These are phyloP conservation scores for Synergus umbraculus DNA, from an alignment of 2,888 invertebrate genomes.

Conservation along the genomic window DNA sequence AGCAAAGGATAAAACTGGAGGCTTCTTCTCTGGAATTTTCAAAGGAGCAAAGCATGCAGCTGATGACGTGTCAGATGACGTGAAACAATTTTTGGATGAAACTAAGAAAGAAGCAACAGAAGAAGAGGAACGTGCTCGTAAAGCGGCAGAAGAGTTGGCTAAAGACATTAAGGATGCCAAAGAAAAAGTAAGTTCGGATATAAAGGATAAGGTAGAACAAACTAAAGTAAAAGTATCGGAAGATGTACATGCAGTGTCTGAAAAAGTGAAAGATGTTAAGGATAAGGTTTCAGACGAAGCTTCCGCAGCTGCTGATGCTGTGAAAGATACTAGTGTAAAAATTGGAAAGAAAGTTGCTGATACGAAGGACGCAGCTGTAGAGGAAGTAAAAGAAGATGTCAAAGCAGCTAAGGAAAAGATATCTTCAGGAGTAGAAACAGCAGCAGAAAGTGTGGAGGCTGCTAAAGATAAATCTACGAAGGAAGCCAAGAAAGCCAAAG, in stretches of 20 bases:
- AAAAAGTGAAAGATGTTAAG: conserved; percentile 8
- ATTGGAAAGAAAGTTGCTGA: conserved; percentile 43
- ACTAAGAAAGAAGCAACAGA: conserved; percentile 53
- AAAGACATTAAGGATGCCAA: conserved; percentile 41
- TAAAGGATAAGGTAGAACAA: conserved; percentile 48
- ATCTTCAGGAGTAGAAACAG: conserved; percentile 47
- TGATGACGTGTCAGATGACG: conserved; percentile 43
- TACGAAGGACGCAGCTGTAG: conserved; percentile 48
- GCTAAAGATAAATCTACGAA: conserved; percentile 49
- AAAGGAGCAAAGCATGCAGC: conserved; percentile 47
- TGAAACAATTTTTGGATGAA: conserved; percentile 47
- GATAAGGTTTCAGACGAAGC: conserved; percentile 51
- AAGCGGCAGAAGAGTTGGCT: conserved; percentile 46
- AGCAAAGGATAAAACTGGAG: conserved; percentile 59
- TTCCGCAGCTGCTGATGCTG: conserved; percentile 51
- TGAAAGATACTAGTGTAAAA: conserved; percentile 47
- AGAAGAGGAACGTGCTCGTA: conserved; percentile 49
- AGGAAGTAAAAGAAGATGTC: conserved; percentile 45
- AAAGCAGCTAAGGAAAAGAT: conserved; percentile 47
- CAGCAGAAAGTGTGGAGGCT: conserved; percentile 44
- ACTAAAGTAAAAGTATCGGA: conserved; percentile 46
- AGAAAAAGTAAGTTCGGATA: conserved; percentile 34
- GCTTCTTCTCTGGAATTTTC: conserved; percentile 59
- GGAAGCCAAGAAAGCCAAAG: conserved; percentile 49
- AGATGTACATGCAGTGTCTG: conserved; percentile 43